Evolutionary conservation across 1,140 invertebrate species (phyloP).

Genomic region (Zaprionus capensis): DNA sequence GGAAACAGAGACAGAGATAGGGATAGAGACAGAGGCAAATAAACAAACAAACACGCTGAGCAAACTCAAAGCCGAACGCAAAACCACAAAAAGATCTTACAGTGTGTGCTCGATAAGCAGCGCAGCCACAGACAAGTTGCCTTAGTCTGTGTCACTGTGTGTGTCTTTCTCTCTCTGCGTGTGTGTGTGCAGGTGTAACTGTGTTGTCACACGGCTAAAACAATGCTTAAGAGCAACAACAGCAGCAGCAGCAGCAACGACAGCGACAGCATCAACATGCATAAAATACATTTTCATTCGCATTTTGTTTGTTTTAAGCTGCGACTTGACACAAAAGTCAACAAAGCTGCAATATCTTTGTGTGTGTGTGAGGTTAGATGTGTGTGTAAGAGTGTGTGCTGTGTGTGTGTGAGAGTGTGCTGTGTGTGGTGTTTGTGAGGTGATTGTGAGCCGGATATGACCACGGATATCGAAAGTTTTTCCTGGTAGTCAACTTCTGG

Average conservation of each 20-base stretch:
- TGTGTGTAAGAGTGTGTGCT: background rate
- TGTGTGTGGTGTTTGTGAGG: conserved; percentile 28
- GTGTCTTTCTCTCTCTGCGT: conserved; percentile 19
- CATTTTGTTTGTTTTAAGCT: conserved; percentile 82
- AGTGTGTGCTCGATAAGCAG: conserved; percentile 33
- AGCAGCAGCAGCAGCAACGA: conserved; percentile 46
- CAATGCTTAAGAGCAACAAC: conserved; percentile 65
- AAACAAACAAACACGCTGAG: conserved; percentile 42
- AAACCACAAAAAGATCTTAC: conserved; percentile 78
- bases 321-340: conserved; percentile 77
- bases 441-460: conserved; percentile 62
- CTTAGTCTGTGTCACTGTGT: background rate
- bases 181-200: conserved; percentile 51
- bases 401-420: conserved; percentile 11
- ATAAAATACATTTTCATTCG: conserved; percentile 80
- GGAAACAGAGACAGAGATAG: conserved; percentile 37
- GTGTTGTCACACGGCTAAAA: conserved; percentile 70
- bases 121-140: conserved; percentile 46
- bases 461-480: conserved; percentile 78
- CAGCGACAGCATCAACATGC: conserved; percentile 65
- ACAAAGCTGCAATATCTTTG: conserved; percentile 52
- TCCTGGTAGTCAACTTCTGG: conserved; percentile 46
- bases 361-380: conserved; percentile 11
- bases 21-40: conserved; percentile 25
- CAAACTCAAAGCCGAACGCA: conserved; percentile 36